A percentile compares a stretch with the other conserved stretches of the same genome.
Conservation (phyloP, 2,888 invertebrate genomes). For the Platycheirus albimanus region DNA sequence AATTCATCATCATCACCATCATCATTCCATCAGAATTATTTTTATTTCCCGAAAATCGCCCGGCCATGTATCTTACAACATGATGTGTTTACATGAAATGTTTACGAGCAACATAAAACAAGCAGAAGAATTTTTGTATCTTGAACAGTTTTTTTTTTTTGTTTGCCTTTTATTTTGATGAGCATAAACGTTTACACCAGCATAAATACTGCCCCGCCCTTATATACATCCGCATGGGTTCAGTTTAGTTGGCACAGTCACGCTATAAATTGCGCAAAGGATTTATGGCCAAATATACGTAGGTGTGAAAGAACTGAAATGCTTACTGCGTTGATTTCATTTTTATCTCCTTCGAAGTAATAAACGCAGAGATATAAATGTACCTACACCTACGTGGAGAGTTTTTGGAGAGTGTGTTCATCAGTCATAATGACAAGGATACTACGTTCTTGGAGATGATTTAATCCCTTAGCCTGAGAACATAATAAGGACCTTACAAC, state of each 20-base stretch:
- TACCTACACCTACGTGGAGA: neutral
- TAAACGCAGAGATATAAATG: slow-evolving; percentile 12
- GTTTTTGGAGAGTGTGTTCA: slow-evolving; percentile 1
- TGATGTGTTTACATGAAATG: slow-evolving; percentile 4
- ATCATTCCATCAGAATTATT: slow-evolving; percentile 19
- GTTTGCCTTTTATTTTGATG: slow-evolving; percentile 3
- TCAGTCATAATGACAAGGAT: slow-evolving; percentile 20
- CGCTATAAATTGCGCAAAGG: slow-evolving; percentile 20
- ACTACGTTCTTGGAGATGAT: neutral
- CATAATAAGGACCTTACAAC: neutral
- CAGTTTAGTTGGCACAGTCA: neutral
- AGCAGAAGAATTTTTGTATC: too few species aligned
- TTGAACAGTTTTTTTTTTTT: too few species aligned
- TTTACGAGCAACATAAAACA: slow-evolving; percentile 25
- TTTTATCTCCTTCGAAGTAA: slow-evolving; percentile 10
- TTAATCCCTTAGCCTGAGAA: slow-evolving; percentile 4
- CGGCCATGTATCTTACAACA: slow-evolving; percentile 5
- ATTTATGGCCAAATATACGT: slow-evolving; percentile 9
- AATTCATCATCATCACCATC: slow-evolving; percentile 18
- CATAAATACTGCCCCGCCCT: neutral
- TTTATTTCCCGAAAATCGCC: slow-evolving; percentile 8
- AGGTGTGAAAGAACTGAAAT: slow-evolving; percentile 8
- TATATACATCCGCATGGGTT: neutral
- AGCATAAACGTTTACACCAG: slow-evolving; percentile 10
- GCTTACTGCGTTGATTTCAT: slow-evolving; percentile 10